A percentile compares a stretch with the other conserved stretches of the same genome.
Evolutionary conservation across 2,797 vertebrate species (phyloP).

Genomic region (Parauchenoglanis punctatus): DNA sequence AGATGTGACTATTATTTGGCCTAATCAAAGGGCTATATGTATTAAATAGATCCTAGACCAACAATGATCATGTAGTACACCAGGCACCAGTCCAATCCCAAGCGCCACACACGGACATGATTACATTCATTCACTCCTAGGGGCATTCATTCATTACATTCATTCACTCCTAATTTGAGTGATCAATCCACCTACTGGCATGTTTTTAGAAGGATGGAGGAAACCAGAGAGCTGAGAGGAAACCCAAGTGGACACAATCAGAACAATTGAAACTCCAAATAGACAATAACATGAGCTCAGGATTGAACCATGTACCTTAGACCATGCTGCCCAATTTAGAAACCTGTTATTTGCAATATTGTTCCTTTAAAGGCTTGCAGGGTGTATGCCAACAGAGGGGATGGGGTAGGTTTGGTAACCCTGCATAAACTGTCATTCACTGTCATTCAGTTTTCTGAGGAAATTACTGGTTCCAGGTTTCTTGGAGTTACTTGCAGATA

Average conservation of each 20-base stretch:
- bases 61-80: neutral
- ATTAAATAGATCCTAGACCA: neutral
- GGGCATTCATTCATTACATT: neutral
- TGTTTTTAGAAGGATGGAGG: neutral
- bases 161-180: neutral
- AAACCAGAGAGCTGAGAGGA: neutral
- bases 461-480: neutral
- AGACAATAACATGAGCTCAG: neutral
- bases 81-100: neutral
- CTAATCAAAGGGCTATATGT: neutral
- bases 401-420: neutral
- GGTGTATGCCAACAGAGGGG: neutral
- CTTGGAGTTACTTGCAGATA: neutral
- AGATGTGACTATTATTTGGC: neutral
- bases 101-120: neutral
- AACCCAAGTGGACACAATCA: neutral
- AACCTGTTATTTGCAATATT: neutral
- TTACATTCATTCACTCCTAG: neutral
- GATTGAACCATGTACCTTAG: neutral
- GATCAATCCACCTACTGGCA: neutral
- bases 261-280: neutral
- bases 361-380: neutral
- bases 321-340: neutral
- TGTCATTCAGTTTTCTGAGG: slow-evolving; percentile 4
- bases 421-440: slow-evolving; percentile 6